Percentiles rank a stretch among this genome's conserved stretches.
Conservation (phyloP, 1,140 invertebrate species). For the Drosophila nasuta region DNA sequence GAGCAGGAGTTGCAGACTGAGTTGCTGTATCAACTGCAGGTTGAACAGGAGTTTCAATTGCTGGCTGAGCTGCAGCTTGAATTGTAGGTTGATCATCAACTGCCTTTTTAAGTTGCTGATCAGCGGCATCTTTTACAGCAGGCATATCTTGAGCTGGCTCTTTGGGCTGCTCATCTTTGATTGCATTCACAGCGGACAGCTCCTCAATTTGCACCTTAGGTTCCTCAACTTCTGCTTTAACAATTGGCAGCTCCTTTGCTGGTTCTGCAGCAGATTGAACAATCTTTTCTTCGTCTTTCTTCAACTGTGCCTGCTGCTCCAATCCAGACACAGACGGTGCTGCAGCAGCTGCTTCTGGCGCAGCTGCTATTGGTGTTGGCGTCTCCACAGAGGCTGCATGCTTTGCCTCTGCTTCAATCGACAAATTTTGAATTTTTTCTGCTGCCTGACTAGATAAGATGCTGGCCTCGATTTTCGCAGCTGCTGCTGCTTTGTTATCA, state of each 20-base stretch:
- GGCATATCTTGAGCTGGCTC: background rate
- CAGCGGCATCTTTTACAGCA: background rate
- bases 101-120: background rate
- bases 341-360: background rate
- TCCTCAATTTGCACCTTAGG: background rate
- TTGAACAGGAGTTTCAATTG: background rate
- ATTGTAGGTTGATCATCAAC: too few relatives aligned
- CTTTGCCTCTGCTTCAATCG: background rate
- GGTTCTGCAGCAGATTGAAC: background rate
- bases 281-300: background rate
- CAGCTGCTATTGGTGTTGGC: background rate
- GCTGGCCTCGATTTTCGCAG: conserved; percentile 4
- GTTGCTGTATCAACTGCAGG: background rate
- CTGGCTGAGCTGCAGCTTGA: background rate
- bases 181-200: background rate
- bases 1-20: too few relatives aligned
- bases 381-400: background rate
- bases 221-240: too few relatives aligned
- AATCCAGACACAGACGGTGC: background rate
- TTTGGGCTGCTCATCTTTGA: background rate
- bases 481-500: background rate
- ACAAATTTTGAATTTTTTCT: background rate
- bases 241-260: too few relatives aligned
- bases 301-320: background rate
- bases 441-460: conserved; percentile 1